Percentiles rank a stretch among this genome's conserved stretches.
These are phyloP conservation scores for Myiopsitta monachus DNA, from an alignment of 2,113 vertebrate genomes.

Conservation along the genomic window DNA sequence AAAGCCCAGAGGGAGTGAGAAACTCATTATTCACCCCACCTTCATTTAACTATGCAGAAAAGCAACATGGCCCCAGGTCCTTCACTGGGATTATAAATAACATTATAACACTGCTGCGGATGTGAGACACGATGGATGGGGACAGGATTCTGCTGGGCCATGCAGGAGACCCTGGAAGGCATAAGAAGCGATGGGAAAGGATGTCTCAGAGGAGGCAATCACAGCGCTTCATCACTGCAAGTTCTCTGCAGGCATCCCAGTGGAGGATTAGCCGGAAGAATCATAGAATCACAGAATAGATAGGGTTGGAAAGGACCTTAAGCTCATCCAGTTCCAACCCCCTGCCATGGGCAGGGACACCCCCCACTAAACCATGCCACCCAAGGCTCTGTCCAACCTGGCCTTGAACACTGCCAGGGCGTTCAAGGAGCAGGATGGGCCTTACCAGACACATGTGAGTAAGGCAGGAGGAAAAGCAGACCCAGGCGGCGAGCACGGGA, in stretches of 20 bases:
- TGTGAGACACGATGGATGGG: background rate
- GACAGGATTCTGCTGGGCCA: background rate
- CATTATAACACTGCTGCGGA: background rate
- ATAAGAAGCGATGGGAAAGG: background rate
- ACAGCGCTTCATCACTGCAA: background rate
- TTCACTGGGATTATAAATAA: background rate
- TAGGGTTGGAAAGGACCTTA: no score
- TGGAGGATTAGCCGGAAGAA: background rate
- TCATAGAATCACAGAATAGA: no score
- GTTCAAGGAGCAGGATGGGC: background rate
- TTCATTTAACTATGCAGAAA: background rate
- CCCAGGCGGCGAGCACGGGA: background rate
- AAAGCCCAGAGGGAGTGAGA: background rate
- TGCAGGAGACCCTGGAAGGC: background rate
- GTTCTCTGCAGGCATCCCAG: background rate
- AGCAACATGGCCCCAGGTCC: background rate
- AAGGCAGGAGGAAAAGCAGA: background rate
- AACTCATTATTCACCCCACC: background rate
- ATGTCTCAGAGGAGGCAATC: background rate
- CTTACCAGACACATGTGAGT: background rate
- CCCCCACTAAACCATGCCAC: no score
- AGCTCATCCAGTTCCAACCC: no score
- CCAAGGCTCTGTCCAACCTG: no score
- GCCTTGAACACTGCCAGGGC: no score
- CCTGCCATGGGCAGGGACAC: no score